Evolutionary conservation across 2,888 invertebrate genomes (phyloP), one percentile per base, ranked within the genome.

Genomic region (Trissoscelio sp.): DNA sequence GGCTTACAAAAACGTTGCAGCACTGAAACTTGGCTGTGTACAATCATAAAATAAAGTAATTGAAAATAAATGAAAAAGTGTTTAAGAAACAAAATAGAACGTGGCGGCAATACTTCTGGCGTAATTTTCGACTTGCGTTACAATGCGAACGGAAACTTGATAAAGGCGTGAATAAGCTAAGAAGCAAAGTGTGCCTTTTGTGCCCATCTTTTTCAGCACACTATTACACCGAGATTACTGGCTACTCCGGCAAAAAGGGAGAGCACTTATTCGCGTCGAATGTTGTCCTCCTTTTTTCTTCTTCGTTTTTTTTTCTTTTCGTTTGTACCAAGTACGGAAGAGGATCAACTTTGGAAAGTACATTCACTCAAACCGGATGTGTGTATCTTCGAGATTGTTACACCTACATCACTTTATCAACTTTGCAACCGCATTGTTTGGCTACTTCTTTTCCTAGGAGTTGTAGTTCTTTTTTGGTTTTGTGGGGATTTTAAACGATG

Each of bases 131-230:
- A 70, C 75, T 70, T 58, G 20, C 58, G 55, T 72, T 70, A 67
- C 75, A 77, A 69, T 80, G 67, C 53, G 73, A 69, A 62, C 72
- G 77, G 64, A 80, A 82, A 80, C 48, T 79, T 66, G 82, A 80
- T 80, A 82, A 77, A 77, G 79, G 78, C 75, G 79, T 46, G 74
- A 69, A 80, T 80, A 83, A 83, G 83, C 79, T 77, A 72, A 72
- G 82, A 85, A 83, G 83, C 51, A 84, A 85, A 84, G 83, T 85
- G 85, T 85, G 78, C 82, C 82, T 81, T 82, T 83, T 83, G 78
- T 86, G 81, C n/a, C 72, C 66, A 79, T 79, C 79, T 79, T 77
- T 77, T 77, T 79, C 79, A 66, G 51, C 66, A 42, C 79, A 66
- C 64, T 78, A 66, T 70, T 70, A 78, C 70, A 64, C 64, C n/a